Evolutionary conservation across 2,113 vertebrate genomes (phyloP), one percentile per base, ranked within the genome.

Genomic region (Sturnira hondurensis): DNA sequence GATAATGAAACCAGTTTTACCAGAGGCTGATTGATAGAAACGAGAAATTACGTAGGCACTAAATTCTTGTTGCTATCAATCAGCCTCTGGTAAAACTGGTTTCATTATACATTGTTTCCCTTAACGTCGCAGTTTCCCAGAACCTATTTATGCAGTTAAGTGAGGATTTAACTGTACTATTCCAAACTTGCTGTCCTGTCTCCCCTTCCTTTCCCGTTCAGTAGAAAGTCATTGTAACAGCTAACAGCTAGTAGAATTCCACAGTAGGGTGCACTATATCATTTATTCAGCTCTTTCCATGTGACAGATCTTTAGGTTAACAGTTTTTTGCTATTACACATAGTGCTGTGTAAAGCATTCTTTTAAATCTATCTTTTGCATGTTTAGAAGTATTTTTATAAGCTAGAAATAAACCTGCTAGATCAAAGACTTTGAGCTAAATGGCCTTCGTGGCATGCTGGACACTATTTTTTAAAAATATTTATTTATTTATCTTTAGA

Each of bases 371-470:
- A 28, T 67, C 19, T 76, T 92, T 87, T 93, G 19, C 45, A 85
- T 33, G 28, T 88, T 88, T 82, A 85, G 24, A 77, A 89, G 11
- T 80, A 81, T 95, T 93, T 95, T 95, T 47, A 81, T 86, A 61
- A 67, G 26, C 71, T 85, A 93, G 36, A 88, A 91, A 50, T 56
- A 78, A 19, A 94, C 73, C 4, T n/a, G 81, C 52, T 76, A 84
- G 12, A 70, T 96, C 36, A 87, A 94, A 67, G 7, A 11, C 2
- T 85, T 95, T 94, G 43, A 88, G 54, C 50, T 91, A 63, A 89
- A 74, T 83, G 90, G 17, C 38, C 41, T 71, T 67, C 4, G 1
- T 1, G 0, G 26, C 56, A 56, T 71, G 15, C 26, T 22, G 14
- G 54, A 68, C 17, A 20, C 26, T 80, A 47, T n/a, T n/a, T n/a